Evolutionary conservation across 1,140 invertebrate genomes (phyloP).

Genomic region (Zaprionus kolodkinae): DNA sequence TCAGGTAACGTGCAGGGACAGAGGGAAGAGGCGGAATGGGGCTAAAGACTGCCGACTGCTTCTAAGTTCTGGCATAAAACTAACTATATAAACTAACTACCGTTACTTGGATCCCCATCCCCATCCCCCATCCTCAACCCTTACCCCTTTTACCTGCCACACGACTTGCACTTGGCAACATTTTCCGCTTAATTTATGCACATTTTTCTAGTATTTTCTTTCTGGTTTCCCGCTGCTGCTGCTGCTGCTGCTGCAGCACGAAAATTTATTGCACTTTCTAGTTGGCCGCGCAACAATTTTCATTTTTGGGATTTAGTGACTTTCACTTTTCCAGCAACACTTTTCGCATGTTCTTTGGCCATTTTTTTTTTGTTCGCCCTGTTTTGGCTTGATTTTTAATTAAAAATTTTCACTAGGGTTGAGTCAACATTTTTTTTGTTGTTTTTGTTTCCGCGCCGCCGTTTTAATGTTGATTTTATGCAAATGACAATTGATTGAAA

Average conservation of each 20-base stretch:
- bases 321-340: slow-evolving; percentile 59
- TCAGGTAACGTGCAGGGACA: slow-evolving; percentile 17
- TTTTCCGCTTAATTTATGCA: slow-evolving; percentile 68
- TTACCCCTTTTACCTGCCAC: neutral
- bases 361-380: slow-evolving; percentile 48
- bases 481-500: slow-evolving; percentile 78
- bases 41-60: slow-evolving; percentile 17
- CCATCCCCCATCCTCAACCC: neutral
- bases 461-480: slow-evolving; percentile 74
- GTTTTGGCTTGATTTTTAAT: slow-evolving; percentile 60
- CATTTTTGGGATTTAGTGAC: slow-evolving; percentile 61
- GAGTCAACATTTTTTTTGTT: slow-evolving; percentile 15
- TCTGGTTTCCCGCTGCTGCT: slow-evolving; percentile 9
- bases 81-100: slow-evolving; percentile 37
- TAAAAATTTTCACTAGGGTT: slow-evolving; percentile 50
- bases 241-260: slow-evolving; percentile 14
- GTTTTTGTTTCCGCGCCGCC: slow-evolving; percentile 21
- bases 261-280: slow-evolving; percentile 61
- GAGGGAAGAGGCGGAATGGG: neutral
- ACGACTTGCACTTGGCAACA: slow-evolving; percentile 52
- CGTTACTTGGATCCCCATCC: slow-evolving; percentile 14
- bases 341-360: slow-evolving; percentile 54
- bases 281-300: slow-evolving; percentile 38
- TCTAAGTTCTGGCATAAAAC: slow-evolving; percentile 36
- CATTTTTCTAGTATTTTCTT: slow-evolving; percentile 62